Conservation (phyloP, 1,140 invertebrate genomes). For the Drosophila tristis region DNA sequence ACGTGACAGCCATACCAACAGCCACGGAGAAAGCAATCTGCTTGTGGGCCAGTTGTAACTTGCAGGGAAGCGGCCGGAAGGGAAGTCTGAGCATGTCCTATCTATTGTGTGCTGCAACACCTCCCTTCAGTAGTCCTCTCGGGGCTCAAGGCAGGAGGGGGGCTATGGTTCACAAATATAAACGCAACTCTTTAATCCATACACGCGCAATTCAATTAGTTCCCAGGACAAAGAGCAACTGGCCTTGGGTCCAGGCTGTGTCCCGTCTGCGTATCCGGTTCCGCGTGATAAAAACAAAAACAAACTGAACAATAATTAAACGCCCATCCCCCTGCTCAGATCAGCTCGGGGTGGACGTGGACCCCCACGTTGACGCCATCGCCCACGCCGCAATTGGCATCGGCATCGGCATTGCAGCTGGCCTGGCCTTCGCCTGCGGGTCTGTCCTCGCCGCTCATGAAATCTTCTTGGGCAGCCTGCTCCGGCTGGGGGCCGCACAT, state of each 20-base stretch:
- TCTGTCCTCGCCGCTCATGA: not conserved
- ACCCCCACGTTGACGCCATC: slow-evolving; percentile 48
- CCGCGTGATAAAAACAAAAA: not conserved
- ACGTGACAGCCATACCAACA: slow-evolving; percentile 56
- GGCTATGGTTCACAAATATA: slow-evolving; percentile 56
- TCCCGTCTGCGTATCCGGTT: slow-evolving; percentile 7
- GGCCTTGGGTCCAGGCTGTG: slow-evolving; percentile 17
- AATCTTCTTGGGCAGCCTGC: not conserved
- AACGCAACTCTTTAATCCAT: slow-evolving; percentile 68
- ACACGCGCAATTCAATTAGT: slow-evolving; percentile 40
- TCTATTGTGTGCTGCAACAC: not conserved
- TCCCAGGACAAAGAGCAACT: slow-evolving; percentile 5
- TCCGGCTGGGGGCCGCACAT: slow-evolving; percentile 23
- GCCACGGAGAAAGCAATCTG: not conserved
- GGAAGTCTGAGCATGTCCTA: not conserved
- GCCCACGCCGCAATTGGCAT: slow-evolving; percentile 53
- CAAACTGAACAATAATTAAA: slow-evolving; percentile 7
- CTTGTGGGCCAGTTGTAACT: slow-evolving; percentile 3
- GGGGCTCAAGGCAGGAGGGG: slow-evolving; percentile 1
- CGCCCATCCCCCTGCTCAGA: not conserved
- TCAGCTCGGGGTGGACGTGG: slow-evolving; percentile 12
- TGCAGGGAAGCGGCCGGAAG: too few relatives aligned
- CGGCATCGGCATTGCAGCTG: slow-evolving; percentile 38
- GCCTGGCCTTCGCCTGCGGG: slow-evolving; percentile 3
- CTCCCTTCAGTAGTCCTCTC: not conserved